Evolutionary conservation across 1,140 invertebrate species (phyloP), one percentile per base, ranked within the genome.

Genomic region (Cotesia vestalis): DNA sequence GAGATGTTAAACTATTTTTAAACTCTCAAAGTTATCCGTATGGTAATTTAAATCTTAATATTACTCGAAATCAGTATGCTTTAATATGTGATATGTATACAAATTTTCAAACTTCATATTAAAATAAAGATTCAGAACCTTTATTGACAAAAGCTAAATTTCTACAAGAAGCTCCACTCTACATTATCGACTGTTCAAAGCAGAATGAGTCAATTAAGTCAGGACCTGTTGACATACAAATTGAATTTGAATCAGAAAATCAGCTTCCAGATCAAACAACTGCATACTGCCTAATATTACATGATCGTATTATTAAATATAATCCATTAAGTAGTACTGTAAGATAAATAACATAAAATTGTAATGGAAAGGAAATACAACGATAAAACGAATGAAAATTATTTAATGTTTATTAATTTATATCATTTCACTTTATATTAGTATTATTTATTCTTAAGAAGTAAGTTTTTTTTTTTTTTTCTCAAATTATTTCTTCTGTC

Each of bases 11-110:
- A 66, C 51, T 76, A 62, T 76, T 59, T 64, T 61, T 62, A 0
- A 76, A 74, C 74, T 66, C 69, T 20, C 27, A 72, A 67, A 46
- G n/a, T 60, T 72, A 72, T 72, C 70, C 73, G 2, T 72, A 73
- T 75, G 71, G 17, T 35, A 69, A 69, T 36, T 38, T 69, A 14
- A 75, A 57, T 40, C n/a, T 67, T 40, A 59, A 71, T 74, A 59
- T 74, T 4, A 8, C 20, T 46, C 51, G 71, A 14, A 74, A 71
- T 74, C 71, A 35, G 62, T 71, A 2, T 66, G 66, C 62, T 74
- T 64, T 66, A 27, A 62, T 4, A 27, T 27, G 2, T 27, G 27
- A 27, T 1, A 27, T 27, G 27, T 27, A 27, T 27, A 27, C 27
- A 27, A 66, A 72, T 40, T 71, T 74, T 46, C 64, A 74, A 68